These are phyloP conservation scores for Scaptomyza cyrtandrae DNA, from an alignment of 2,888 invertebrate species.

Conservation along the genomic window DNA sequence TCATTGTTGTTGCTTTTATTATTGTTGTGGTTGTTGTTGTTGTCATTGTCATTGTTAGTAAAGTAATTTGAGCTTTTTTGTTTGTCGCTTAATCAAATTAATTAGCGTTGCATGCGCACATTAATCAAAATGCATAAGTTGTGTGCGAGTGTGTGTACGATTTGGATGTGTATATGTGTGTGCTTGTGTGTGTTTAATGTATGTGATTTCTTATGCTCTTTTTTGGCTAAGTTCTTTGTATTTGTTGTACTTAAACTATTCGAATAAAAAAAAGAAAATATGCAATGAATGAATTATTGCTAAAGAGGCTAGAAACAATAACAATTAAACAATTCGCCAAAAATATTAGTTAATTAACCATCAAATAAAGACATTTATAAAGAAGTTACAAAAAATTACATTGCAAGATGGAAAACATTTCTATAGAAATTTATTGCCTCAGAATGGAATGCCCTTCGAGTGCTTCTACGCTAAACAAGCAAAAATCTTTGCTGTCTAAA, in stretches of 20 bases:
- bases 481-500: background rate
- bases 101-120: constrained; percentile 61
- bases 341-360: too few species aligned
- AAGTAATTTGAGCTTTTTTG: constrained; percentile 67
- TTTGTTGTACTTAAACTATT: background rate
- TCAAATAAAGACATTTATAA: too few species aligned
- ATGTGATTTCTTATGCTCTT: background rate
- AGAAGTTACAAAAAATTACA: too few species aligned
- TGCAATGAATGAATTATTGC: too few species aligned
- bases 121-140: constrained; percentile 62
- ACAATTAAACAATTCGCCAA: too few species aligned
- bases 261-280: too few species aligned
- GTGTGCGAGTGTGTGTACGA: too few species aligned
- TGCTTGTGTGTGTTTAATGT: background rate
- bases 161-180: too few species aligned
- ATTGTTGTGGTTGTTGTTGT: constrained; percentile 9
- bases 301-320: too few species aligned
- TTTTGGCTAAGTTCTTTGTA: constrained; percentile 6
- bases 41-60: constrained; percentile 37
- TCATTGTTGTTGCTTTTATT: constrained; percentile 9
- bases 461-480: background rate
- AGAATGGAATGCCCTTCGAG: background rate
- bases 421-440: too few species aligned
- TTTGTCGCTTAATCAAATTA: constrained; percentile 71
- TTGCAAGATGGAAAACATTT: too few species aligned